These are phyloP conservation scores for Glaucomys volans DNA, from an alignment of 2,113 vertebrate genomes.

Conservation along the genomic window DNA sequence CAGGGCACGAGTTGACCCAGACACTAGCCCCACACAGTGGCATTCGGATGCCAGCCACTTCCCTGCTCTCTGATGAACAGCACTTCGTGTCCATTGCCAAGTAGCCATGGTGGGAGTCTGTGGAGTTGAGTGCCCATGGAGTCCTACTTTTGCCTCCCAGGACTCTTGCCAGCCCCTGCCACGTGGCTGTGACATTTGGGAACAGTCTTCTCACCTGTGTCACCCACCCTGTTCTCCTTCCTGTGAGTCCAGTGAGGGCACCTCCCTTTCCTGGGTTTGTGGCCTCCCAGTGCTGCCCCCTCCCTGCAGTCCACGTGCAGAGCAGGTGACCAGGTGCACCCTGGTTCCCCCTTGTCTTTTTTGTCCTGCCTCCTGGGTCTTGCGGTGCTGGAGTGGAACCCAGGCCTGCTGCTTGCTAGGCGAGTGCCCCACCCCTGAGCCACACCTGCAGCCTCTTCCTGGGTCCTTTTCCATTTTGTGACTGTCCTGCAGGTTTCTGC, in stretches of 20 bases:
- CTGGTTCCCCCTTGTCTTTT: background rate
- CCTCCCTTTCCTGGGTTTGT: background rate
- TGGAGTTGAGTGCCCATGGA: fast-evolving
- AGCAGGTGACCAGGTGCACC: fast-evolving
- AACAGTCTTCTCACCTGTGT: background rate
- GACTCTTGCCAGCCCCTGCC: background rate
- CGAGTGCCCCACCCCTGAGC: too few species aligned
- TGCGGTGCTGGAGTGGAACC: too few species aligned
- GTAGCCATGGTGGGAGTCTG: background rate
- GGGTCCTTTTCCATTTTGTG: background rate
- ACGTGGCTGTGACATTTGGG: background rate
- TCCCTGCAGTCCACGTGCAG: fast-evolving
- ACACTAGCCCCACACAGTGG: fast-evolving
- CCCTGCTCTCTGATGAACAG: background rate
- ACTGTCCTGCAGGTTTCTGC: background rate
- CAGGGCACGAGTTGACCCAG: background rate
- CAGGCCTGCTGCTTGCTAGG: too few species aligned
- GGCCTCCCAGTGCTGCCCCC: background rate
- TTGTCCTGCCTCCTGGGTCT: background rate
- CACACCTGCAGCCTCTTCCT: too few species aligned
- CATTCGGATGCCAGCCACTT: background rate
- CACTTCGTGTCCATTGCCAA: fast-evolving
- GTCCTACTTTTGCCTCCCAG: background rate
- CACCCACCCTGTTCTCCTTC: background rate
- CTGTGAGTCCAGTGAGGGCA: too few species aligned